phyloP scores from a whole-genome alignment of 2,888 invertebrate species.

The Athalia circularis region DNA sequence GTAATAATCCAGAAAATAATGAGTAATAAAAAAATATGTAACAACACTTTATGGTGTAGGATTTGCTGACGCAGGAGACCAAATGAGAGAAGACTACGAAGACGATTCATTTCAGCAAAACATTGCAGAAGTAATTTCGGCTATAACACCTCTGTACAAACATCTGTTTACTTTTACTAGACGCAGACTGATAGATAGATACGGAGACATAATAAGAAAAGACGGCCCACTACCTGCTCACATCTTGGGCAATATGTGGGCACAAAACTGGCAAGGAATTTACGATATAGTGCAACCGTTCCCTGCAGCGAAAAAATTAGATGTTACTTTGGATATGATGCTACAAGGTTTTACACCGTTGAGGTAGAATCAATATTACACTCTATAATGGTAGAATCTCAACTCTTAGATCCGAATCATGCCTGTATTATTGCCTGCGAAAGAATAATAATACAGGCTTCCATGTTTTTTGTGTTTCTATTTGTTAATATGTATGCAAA shows the following conservation, averaged over 20 bases:
- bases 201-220: conserved; percentile 78
- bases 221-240: conserved; percentile 92
- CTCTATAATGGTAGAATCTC: too few relatives aligned
- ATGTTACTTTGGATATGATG: conserved; percentile 87
- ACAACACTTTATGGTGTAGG: conserved; percentile 74
- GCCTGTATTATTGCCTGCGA: too few relatives aligned
- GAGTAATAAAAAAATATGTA: conserved; percentile 28
- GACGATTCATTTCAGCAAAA: conserved; percentile 80
- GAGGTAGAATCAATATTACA: conserved; percentile 74
- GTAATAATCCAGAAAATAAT: conserved; percentile 72
- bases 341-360: conserved; percentile 84
- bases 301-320: conserved; percentile 81
- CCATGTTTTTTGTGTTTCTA: too few relatives aligned
- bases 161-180: conserved; percentile 90
- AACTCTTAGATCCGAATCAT: too few relatives aligned
- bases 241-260: conserved; percentile 90
- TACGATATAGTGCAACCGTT: conserved; percentile 86
- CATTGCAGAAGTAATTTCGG: conserved; percentile 75
- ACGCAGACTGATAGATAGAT: conserved; percentile 79
- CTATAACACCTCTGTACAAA: conserved; percentile 82
- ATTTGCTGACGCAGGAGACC: conserved; percentile 87
- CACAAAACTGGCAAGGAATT: conserved; percentile 87
- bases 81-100: conserved; percentile 86
- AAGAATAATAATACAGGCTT: too few relatives aligned
- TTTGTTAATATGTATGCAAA: too few relatives aligned